These are phyloP conservation scores for Acronicta alni DNA, from an alignment of 2,888 invertebrate species.

Conservation along the genomic window DNA sequence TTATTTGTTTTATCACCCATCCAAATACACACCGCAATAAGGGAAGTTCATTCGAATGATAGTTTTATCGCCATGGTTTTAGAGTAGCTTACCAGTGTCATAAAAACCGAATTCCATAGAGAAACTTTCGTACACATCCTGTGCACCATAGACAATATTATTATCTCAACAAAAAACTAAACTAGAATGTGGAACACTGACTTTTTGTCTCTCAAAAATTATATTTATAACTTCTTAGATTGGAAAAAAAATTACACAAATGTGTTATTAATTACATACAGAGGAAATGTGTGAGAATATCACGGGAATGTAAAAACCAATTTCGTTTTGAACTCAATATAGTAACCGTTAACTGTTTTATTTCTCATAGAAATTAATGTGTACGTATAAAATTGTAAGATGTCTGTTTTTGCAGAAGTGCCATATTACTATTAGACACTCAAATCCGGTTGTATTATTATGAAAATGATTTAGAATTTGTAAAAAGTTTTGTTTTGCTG, in stretches of 20 bases:
- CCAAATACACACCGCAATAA: too few relatives aligned
- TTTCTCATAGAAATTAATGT: slow-evolving; percentile 45
- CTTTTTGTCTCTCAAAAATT: slow-evolving; percentile 27
- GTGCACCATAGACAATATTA: not conserved
- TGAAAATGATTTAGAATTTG: too few relatives aligned
- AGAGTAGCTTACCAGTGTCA: too few relatives aligned
- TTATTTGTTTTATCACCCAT: too few relatives aligned
- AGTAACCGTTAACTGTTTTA: slow-evolving; percentile 43
- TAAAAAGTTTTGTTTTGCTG: too few relatives aligned
- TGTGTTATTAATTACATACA: slow-evolving; percentile 49
- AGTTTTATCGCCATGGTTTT: too few relatives aligned
- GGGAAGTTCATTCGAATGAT: too few relatives aligned
- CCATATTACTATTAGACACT: not conserved
- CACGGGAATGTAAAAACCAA: slow-evolving; percentile 44
- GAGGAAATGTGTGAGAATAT: slow-evolving; percentile 53
- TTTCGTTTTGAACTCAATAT: slow-evolving; percentile 48
- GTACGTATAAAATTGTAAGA: slow-evolving; percentile 27
- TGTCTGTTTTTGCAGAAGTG: slow-evolving; percentile 23
- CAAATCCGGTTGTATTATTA: not conserved
- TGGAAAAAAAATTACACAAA: slow-evolving; percentile 48
- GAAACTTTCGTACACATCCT: not conserved
- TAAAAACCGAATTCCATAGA: too few relatives aligned
- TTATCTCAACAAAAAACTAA: slow-evolving; percentile 14
- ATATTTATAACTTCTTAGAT: slow-evolving; percentile 38
- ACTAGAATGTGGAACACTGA: slow-evolving; percentile 20